A percentile compares a stretch with the other conserved stretches of the same genome.
Conservation (phyloP, 2,888 invertebrate species). For the Endotricha flammealis region DNA sequence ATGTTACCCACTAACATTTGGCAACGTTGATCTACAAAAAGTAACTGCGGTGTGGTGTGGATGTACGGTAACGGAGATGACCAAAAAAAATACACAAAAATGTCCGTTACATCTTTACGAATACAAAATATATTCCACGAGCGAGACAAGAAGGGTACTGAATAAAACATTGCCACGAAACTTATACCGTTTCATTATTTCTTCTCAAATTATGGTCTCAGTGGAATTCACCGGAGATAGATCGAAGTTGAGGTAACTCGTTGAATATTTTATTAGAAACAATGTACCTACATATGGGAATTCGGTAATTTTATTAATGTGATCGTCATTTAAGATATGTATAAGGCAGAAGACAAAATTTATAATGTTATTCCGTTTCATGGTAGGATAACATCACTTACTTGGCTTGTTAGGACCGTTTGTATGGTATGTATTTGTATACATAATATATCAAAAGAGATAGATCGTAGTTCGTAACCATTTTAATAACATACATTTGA, state of each 20-base stretch:
- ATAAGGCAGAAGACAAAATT: no score
- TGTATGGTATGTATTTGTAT: no score
- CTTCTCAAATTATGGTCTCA: slow-evolving; percentile 43
- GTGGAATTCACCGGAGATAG: slow-evolving; percentile 33
- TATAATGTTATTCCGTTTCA: no score
- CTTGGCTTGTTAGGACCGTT: no score
- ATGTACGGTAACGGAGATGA: no score
- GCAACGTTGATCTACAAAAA: no score
- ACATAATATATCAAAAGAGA: no score
- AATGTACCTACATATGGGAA: slow-evolving; percentile 33
- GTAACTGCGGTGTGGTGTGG: no score
- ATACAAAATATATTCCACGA: slow-evolving; percentile 12
- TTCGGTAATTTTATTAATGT: slow-evolving; percentile 28
- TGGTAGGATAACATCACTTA: no score
- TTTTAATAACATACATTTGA: no score
- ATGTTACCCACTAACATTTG: no score
- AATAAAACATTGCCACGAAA: slow-evolving; percentile 43
- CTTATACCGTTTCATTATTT: slow-evolving; percentile 52
- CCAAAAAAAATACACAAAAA: neutral
- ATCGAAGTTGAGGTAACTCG: slow-evolving; percentile 37
- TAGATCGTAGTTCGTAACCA: no score
- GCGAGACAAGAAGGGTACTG: slow-evolving; percentile 20
- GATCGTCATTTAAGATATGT: neutral
- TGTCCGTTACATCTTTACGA: slow-evolving; percentile 2
- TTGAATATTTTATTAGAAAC: slow-evolving; percentile 45